Conservation (phyloP, 2,888 invertebrate genomes). For the Sinelater perroti region DNA sequence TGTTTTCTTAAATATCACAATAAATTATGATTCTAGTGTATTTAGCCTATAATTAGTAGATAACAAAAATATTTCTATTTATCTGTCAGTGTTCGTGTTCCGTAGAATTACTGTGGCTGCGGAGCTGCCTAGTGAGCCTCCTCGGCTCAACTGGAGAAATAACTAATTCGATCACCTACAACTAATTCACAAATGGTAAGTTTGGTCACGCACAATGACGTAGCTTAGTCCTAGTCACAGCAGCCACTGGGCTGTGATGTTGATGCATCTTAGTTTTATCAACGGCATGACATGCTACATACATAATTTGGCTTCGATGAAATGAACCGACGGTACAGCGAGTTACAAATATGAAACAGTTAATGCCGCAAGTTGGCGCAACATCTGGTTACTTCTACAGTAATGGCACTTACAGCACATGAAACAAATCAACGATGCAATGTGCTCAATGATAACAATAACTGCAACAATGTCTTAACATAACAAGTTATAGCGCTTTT, state of each 20-base stretch:
- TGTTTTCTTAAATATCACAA: slow-evolving; percentile 50
- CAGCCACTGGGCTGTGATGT: too few species aligned
- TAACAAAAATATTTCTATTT: slow-evolving; percentile 37
- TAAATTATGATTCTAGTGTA: slow-evolving; percentile 48
- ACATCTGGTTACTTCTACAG: neutral
- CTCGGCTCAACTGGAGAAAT: slow-evolving; percentile 12
- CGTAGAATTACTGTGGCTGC: slow-evolving; percentile 9
- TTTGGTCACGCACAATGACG: slow-evolving; percentile 29
- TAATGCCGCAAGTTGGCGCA: too few species aligned
- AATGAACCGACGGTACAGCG: too few species aligned
- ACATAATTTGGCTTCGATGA: too few species aligned
- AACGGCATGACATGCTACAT: too few species aligned
- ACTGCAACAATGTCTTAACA: slow-evolving; percentile 2
- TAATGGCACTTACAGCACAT: slow-evolving; percentile 19
- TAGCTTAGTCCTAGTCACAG: too few species aligned
- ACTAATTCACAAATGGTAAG: slow-evolving; percentile 10
- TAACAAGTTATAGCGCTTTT: too few species aligned
- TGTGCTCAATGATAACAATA: slow-evolving; percentile 2
- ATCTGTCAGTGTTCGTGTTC: slow-evolving; percentile 16
- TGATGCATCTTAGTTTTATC: too few species aligned
- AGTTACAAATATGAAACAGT: too few species aligned
- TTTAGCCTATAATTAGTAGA: slow-evolving; percentile 31
- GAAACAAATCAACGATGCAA: slow-evolving; percentile 2
- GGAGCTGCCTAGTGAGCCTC: slow-evolving; percentile 20
- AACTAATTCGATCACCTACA: slow-evolving; percentile 11